Percentiles rank a stretch among this genome's conserved stretches.
phyloP scores from a whole-genome alignment of 2,888 invertebrate species.

The Zootermopsis nevadensis region DNA sequence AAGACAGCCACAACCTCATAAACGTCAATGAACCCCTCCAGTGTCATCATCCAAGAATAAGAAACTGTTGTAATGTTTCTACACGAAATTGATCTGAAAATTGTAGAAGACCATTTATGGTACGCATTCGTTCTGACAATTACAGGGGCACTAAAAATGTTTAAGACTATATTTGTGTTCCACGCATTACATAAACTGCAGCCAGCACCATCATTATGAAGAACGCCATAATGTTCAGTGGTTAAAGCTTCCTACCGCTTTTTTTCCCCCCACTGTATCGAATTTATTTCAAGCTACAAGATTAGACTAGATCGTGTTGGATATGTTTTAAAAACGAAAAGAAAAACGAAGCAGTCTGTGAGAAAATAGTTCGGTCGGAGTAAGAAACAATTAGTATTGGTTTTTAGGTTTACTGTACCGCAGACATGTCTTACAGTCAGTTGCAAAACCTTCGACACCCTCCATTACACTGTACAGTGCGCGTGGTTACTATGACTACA shows the following conservation, averaged over 20 bases:
- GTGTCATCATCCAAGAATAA: no score
- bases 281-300: constrained; percentile 5
- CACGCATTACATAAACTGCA: no score
- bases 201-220: not conserved
- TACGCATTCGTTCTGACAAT: not conserved
- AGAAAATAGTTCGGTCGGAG: not conserved
- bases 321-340: constrained; percentile 8
- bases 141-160: not conserved
- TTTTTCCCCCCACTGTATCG: not conserved
- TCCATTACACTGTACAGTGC: not conserved
- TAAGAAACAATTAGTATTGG: not conserved
- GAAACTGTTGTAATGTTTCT: no score
- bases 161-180: not conserved
- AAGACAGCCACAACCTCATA: no score
- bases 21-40: no score
- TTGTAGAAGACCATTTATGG: not conserved
- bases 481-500: no score
- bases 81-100: no score
- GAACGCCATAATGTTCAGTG: not conserved
- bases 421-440: not conserved
- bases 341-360: constrained; percentile 3
- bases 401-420: constrained; percentile 14
- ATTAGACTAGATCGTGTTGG: constrained; percentile 7
- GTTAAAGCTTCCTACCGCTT: not conserved
- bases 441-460: not conserved